Percentiles rank a stretch among this genome's conserved stretches.
These are phyloP conservation scores for Cryptomyrus ogoouensis DNA, from an alignment of 2,113 vertebrate species.

Conservation along the genomic window DNA sequence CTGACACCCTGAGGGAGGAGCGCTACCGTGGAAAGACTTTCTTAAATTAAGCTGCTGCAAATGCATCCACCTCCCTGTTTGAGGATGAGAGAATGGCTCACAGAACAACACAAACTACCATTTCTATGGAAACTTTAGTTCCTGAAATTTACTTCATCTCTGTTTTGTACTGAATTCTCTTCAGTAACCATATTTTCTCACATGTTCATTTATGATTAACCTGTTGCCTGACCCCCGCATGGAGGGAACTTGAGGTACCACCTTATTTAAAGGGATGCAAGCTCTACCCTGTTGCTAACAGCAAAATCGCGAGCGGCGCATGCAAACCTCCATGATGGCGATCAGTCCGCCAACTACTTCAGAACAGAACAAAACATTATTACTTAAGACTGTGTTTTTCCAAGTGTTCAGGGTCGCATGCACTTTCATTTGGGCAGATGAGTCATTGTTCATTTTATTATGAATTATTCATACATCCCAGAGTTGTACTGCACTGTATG, in stretches of 20 bases:
- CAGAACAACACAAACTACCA: not conserved
- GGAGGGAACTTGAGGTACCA: not conserved
- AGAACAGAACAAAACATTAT: not conserved
- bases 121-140: not conserved
- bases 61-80: not conserved
- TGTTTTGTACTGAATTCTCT: not conserved
- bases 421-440: not conserved
- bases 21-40: not conserved
- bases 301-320: not conserved
- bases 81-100: not conserved
- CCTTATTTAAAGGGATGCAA: not conserved
- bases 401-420: not conserved
- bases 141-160: not conserved
- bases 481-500: not conserved
- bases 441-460: not conserved
- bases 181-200: not conserved
- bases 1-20: not conserved
- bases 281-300: not conserved
- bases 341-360: not conserved
- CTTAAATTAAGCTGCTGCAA: not conserved
- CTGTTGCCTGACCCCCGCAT: not conserved
- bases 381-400: conserved; percentile 8
- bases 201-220: not conserved
- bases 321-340: not conserved
- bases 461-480: not conserved